phyloP scores from a whole-genome alignment of 2,888 invertebrate species.

The Lamellibrachia columna region DNA sequence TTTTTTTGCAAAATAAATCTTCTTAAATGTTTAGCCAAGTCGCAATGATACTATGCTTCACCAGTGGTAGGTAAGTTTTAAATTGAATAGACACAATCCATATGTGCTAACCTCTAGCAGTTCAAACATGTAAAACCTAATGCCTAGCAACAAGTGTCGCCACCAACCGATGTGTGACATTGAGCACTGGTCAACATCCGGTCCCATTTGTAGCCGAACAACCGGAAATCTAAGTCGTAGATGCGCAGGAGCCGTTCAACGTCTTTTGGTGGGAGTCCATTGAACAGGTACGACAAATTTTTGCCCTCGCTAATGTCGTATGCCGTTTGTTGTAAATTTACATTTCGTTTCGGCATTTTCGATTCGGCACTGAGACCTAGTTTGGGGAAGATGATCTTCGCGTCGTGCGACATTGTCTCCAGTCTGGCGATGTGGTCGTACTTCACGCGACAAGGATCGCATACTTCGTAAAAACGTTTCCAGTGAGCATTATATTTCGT shows the following conservation, averaged over 20 bases:
- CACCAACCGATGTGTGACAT: background rate
- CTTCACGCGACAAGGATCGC: slow-evolving; percentile 31
- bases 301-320: background rate
- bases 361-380: background rate
- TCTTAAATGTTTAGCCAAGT: no score
- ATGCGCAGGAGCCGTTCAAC: background rate
- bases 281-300: background rate
- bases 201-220: slow-evolving; percentile 20
- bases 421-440: slow-evolving; percentile 32
- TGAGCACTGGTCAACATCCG: background rate
- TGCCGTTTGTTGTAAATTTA: background rate
- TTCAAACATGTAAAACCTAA: no score
- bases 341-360: background rate
- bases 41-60: no score
- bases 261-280: background rate
- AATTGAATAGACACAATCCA: no score
- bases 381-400: slow-evolving; percentile 22
- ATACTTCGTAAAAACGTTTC: slow-evolving; percentile 30
- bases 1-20: no score
- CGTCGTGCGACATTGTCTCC: slow-evolving; percentile 29
- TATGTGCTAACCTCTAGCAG: no score
- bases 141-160: background rate
- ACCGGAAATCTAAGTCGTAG: slow-evolving; percentile 17
- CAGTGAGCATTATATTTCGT: slow-evolving; percentile 30
- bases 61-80: no score